These are phyloP conservation scores for Emydocephalus ijimae DNA, from an alignment of 2,113 vertebrate genomes.

Conservation along the genomic window DNA sequence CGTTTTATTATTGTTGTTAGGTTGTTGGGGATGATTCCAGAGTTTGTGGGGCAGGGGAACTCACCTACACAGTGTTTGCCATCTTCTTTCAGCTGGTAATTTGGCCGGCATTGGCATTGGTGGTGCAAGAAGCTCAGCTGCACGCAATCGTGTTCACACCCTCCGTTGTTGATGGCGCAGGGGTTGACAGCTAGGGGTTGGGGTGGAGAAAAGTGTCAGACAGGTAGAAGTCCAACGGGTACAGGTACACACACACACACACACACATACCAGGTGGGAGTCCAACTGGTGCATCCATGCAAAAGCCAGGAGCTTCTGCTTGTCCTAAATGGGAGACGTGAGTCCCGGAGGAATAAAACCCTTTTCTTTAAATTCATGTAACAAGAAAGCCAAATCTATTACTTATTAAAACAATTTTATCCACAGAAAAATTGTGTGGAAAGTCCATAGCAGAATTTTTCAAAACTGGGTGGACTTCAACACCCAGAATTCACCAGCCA, in stretches of 20 bases:
- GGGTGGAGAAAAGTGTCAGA: fast-evolving
- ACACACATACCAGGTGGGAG: not conserved
- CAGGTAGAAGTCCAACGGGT: not conserved
- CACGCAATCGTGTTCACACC: slow-evolving; percentile 87
- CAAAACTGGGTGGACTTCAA: not conserved
- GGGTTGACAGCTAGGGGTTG: slow-evolving; percentile 73
- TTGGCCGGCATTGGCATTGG: slow-evolving; percentile 81
- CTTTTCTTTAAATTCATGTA: not conserved
- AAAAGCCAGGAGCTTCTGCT: not conserved
- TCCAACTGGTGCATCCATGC: not conserved
- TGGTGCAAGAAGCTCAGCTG: slow-evolving; percentile 78
- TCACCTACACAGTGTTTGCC: slow-evolving; percentile 77
- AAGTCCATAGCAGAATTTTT: not conserved
- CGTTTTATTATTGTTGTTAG: not conserved
- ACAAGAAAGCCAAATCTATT: not conserved
- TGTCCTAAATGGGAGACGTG: not conserved
- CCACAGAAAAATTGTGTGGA: not conserved
- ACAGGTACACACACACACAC: not conserved
- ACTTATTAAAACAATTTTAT: not conserved
- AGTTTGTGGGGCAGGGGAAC: not conserved
- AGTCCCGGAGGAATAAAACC: not conserved
- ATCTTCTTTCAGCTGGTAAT: slow-evolving; percentile 77
- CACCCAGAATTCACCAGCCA: not conserved
- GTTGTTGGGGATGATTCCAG: not conserved
- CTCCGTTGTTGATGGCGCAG: slow-evolving; percentile 82